Evolutionary conservation across 2,113 vertebrate species (phyloP), one percentile per base, ranked within the genome.

Genomic region (Sceloporus undulatus): DNA sequence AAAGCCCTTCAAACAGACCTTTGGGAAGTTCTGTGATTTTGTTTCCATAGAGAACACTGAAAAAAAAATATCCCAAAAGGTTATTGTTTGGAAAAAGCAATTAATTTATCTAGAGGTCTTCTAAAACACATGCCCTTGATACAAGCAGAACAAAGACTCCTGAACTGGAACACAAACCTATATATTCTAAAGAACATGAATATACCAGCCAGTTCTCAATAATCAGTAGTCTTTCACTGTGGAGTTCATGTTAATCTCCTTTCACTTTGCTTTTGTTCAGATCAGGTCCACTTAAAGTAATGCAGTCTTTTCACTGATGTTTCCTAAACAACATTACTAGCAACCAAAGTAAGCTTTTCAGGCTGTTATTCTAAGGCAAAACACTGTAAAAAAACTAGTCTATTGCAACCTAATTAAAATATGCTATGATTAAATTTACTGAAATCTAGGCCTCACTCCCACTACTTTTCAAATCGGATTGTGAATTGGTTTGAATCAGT

Each of bases 1-100:
- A 99, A 1, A 99, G 96, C 92, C 99, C 99, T 95, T 99, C 98
- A 90, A 99, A 98, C 2, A 99, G 95, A 65, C 97, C 98, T 96
- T 99, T 99, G 73, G 99, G 98, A 92, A 99, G 98, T 95, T 99
- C 99, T 6, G 98, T 99, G 92, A 99, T 99, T 97, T 99, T 99
- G 96, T 99, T 99, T 90, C 99, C 99, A 90, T 99, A 99, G 25
- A 99, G 97, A 56, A 99, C 99, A 76, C 99, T 99, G 95, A 54
- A 93, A 82, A 90, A 85, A 88, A 92, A 89, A 91, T 1, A 79
- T 14, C 34, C 91, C 85, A 84, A 1, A 90, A 89, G 85, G 48
- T 5, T 0, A 0, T 9, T 80, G 77, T 78, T 66, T 79, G 48
- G 70, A 74, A 74, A 75, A 21, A 40, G 21, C 54, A 73, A 87